Evolutionary conservation across 2,797 vertebrate species (phyloP), one percentile per base, ranked within the genome.

Genomic region (Sebastiscus albofasciatus): DNA sequence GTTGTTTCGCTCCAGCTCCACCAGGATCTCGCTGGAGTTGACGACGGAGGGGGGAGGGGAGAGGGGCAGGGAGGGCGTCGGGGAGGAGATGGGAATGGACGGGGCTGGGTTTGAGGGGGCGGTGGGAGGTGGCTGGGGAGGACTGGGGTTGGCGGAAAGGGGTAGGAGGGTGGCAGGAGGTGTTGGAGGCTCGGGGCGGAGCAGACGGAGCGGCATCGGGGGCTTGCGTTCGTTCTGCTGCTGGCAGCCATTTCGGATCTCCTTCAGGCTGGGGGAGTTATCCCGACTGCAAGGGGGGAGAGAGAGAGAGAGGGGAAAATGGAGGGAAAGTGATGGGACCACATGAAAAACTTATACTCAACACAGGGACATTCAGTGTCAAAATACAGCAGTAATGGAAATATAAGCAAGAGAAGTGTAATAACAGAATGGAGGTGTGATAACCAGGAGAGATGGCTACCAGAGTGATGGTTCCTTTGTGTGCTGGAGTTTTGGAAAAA

Each of bases 231-330:
- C 99, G 0, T 97, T 98, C 56, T 97, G 97, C 92, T 99, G 99
- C 93, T 99, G 98, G 94, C 98, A 99, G 79, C 98, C 98, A 0
- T 99, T 99, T 64, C 99, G 94, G 91, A 99, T 99, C 95, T 99
- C 98, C 92, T 99, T 99, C 89, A 99, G 96, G 92, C 98, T 99
- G 14, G 99, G 99, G 20, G 99, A 99, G 89, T 99, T 99, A 94
- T 99, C 98, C 10, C 98, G 97, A 64, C 99, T 99, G 88, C 0
- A 71, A 56, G n/a, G 20, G 24, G 6, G 8, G 36, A 13, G 6
- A 24, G 49, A 5, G 13, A 5, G 12, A 16, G 39, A 16, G 39
- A 16, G 55, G n/a, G 8, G 29, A 29, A 7, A 9, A 29, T 27
- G 20, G 13, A 14, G 13, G 18, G 8, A 20, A 14, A 33, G 33